Conservation (phyloP, 2,888 invertebrate species). For the Kryphioiulus occultus region DNA sequence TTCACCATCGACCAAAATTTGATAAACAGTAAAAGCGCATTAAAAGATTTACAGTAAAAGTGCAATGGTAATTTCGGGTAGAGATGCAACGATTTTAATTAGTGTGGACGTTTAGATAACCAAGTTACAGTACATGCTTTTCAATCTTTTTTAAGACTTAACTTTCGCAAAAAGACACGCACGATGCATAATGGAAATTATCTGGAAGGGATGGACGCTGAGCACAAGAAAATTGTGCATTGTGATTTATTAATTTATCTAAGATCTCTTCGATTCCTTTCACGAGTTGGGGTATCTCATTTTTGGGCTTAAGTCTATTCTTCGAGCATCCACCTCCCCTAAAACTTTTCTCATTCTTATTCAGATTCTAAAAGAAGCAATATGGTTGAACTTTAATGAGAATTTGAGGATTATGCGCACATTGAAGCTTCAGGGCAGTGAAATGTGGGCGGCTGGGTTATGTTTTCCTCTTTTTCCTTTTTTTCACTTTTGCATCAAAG, state of each 20-base stretch:
- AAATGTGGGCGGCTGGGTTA: not conserved
- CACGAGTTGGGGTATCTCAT: not conserved
- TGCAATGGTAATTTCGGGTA: not conserved
- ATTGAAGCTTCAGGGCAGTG: not conserved
- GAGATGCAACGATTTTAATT: not conserved
- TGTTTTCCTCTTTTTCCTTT: not conserved
- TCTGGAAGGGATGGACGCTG: not conserved
- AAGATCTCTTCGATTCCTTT: not conserved
- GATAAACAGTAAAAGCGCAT: not conserved
- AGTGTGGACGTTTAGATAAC: too few species aligned
- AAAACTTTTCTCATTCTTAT: not conserved
- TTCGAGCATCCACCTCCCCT: not conserved
- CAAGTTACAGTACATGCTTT: too few species aligned
- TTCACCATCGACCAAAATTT: not conserved
- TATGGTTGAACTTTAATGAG: slow-evolving; percentile 5
- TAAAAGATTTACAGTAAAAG: not conserved
- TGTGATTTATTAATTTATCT: not conserved
- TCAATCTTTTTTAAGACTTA: too few species aligned
- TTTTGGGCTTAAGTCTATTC: not conserved
- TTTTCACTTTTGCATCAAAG: not conserved
- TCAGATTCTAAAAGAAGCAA: not conserved
- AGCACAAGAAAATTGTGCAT: not conserved
- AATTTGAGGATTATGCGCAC: not conserved
- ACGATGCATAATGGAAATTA: not conserved
- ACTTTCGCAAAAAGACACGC: too few species aligned